Percentiles rank a stretch among this genome's conserved stretches.
phyloP scores from a whole-genome alignment of 2,888 invertebrate species.

The Harpagoxenus sublaevis region DNA sequence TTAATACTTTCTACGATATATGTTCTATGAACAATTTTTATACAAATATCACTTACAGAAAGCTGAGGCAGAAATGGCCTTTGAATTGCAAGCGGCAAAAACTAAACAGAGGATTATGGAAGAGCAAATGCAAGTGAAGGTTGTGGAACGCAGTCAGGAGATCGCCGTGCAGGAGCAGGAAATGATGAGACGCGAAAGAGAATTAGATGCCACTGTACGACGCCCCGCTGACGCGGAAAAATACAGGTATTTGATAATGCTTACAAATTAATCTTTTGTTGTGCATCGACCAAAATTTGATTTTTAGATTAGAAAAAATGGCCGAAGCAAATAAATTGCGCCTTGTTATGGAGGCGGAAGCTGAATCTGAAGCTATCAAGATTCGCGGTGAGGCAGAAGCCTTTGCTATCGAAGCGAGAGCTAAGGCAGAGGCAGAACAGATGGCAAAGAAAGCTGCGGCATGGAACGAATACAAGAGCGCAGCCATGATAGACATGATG shows the following conservation, averaged over 20 bases:
- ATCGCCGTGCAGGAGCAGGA: conserved; percentile 99
- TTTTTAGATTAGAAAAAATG: conserved; percentile 93
- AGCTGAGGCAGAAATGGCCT: conserved; percentile 98
- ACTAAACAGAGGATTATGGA: conserved; percentile 98
- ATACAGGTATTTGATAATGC: conserved; percentile 85
- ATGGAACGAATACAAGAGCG: conserved; percentile 98
- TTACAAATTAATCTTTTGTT: not conserved
- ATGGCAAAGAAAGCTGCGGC: conserved; percentile 99
- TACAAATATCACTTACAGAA: conserved; percentile 84
- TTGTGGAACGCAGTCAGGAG: conserved; percentile 96
- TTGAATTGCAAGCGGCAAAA: conserved; percentile 97
- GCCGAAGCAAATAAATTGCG: conserved; percentile 97
- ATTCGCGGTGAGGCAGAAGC: conserved; percentile 97
- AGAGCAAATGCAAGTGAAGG: conserved; percentile 98
- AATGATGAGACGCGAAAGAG: conserved; percentile 95
- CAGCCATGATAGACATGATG: conserved; percentile 98
- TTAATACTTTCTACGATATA: not conserved
- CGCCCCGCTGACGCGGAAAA: conserved; percentile 99
- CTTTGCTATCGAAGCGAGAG: conserved; percentile 97
- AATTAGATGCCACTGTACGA: conserved; percentile 96
- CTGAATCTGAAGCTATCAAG: conserved; percentile 95
- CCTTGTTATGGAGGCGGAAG: conserved; percentile 97
- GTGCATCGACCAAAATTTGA: not conserved
- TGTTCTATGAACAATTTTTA: not conserved
- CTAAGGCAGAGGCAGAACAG: conserved; percentile 98